Evolutionary conservation across 2,797 vertebrate genomes (phyloP), one percentile per base, ranked within the genome.

Genomic region (Gymnothorax reevesii): DNA sequence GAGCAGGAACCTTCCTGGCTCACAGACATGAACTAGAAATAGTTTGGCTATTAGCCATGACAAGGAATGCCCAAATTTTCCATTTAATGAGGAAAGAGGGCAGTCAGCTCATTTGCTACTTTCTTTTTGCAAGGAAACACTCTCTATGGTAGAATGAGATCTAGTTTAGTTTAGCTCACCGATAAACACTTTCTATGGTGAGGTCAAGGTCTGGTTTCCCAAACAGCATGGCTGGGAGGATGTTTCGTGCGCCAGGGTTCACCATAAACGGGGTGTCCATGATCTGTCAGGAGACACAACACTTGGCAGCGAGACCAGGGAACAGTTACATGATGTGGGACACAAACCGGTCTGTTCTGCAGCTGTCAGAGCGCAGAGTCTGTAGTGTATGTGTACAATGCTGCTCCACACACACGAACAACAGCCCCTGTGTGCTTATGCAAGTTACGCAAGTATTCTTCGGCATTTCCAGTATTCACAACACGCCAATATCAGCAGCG

Each of bases 151-250:
- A 42, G 33, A 42, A 42, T 42, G 33, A 42, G 33, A 42, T 42
- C 33, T 42, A 64, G 3, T 8, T 0, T 42, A 64, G 3, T 8
- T 0, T 10, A 79, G 42, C 84, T 89, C 96, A 99, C 99, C 97
- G 98, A 96, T 99, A 99, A 89, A 99, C 95, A 90, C 96, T 96
- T 91, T 98, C 97, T 88, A 99, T 92, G 64, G 98, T 99, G 93
- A 99, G 93, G 88, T 97, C 95, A 85, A 98, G 95, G 88, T 97
- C 93, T 0, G 97, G 93, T 86, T 98, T 97, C 91, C 97, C 95
- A 91, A 98, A 96, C 66, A 99, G 87, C 89, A 97, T 89, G 22
- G 96, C 97, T 73, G 99, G 96, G 73, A 99, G 96, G 85, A 97
- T 98, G 91, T 98, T 96, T 92, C 95, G 96, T 96, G 97, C 98